Conservation (phyloP, 2,888 invertebrate genomes). For the Eristalis intricaria region DNA sequence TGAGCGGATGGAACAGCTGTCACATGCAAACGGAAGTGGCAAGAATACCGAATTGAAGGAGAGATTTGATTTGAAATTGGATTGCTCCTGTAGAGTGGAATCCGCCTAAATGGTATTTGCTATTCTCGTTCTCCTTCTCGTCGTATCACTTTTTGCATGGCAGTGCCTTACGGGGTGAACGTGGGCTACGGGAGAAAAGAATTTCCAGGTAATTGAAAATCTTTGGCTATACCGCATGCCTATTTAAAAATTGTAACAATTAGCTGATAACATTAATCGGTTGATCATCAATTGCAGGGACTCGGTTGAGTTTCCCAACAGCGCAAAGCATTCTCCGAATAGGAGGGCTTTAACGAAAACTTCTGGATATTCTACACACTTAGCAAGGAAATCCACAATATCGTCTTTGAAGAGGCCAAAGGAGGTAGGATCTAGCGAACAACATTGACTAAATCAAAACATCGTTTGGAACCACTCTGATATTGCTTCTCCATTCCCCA, state of each 20-base stretch:
- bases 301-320: background rate
- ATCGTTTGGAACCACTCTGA: background rate
- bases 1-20: background rate
- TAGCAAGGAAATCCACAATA: background rate
- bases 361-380: background rate
- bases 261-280: no score
- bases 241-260: no score
- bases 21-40: conserved; percentile 3
- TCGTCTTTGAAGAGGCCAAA: background rate
- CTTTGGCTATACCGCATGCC: no score
- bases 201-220: no score
- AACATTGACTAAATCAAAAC: background rate
- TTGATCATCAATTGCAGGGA: no score
- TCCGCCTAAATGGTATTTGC: background rate
- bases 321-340: background rate
- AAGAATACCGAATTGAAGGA: background rate
- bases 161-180: no score
- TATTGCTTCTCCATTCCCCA: background rate
- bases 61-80: background rate
- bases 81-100: background rate
- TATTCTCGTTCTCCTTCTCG: background rate
- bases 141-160: background rate
- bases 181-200: no score
- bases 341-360: background rate
- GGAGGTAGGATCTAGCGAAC: background rate